Evolutionary conservation across 1,140 invertebrate species (phyloP).

Genomic region (Drosophila leontia): DNA sequence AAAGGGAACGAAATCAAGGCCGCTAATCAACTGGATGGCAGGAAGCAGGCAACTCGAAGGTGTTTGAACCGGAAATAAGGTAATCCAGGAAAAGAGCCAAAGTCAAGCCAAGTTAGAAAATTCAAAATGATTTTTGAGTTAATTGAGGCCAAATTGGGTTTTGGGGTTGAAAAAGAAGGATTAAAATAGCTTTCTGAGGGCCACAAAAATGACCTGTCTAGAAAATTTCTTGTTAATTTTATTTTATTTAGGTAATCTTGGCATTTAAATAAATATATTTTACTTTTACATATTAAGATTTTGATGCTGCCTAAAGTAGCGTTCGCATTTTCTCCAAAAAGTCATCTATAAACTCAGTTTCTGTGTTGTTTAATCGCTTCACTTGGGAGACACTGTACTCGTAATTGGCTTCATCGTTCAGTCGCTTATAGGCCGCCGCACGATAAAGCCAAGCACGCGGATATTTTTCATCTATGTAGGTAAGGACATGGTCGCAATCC

Average conservation of each 20-base stretch:
- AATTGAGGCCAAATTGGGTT: slow-evolving; percentile 8
- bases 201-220: not conserved
- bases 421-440: slow-evolving; percentile 48
- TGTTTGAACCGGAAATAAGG: slow-evolving; percentile 46
- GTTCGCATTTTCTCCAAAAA: slow-evolving; percentile 57
- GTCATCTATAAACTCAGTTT: slow-evolving; percentile 36
- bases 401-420: slow-evolving; percentile 46
- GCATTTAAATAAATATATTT: not conserved
- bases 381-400: slow-evolving; percentile 37
- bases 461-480: slow-evolving; percentile 33
- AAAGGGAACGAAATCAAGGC: slow-evolving; percentile 44
- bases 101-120: slow-evolving; percentile 8
- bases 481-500: slow-evolving; percentile 52
- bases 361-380: slow-evolving; percentile 17
- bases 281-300: not conserved
- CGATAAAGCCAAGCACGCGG: slow-evolving; percentile 60
- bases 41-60: slow-evolving; percentile 34
- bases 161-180: not conserved
- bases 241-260: not conserved
- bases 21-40: slow-evolving; percentile 33
- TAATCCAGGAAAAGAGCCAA: slow-evolving; percentile 13
- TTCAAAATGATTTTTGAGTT: slow-evolving; percentile 19
- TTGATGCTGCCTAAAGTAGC: slow-evolving; percentile 1
- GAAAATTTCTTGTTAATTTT: not conserved
- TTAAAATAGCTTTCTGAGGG: not conserved